Percentiles rank a stretch among this genome's conserved stretches.
These are phyloP conservation scores for Venturia canescens DNA, from an alignment of 1,140 invertebrate species.

Conservation along the genomic window DNA sequence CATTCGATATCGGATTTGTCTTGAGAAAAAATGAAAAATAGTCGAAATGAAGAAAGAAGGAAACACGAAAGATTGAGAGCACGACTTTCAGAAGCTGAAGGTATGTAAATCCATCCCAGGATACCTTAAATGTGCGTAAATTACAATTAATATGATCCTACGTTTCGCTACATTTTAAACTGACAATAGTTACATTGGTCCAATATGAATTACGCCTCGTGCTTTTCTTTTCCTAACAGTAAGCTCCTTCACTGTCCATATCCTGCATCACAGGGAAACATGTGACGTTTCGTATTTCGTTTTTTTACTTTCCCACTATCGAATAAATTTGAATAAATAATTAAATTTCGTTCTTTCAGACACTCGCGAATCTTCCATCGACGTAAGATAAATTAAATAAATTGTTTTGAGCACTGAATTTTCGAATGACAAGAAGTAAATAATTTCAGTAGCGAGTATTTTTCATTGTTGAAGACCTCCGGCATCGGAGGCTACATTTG, in stretches of 20 bases:
- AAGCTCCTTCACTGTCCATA: slow-evolving; percentile 36
- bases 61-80: not conserved
- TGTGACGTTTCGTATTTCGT: not conserved
- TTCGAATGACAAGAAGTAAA: too few species aligned
- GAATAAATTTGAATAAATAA: slow-evolving; percentile 21
- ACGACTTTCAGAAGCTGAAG: slow-evolving; percentile 33
- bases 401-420: too few species aligned
- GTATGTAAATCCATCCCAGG: slow-evolving; percentile 21
- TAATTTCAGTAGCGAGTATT: too few species aligned
- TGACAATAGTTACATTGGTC: slow-evolving; percentile 72
- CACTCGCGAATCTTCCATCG: too few species aligned
- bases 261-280: slow-evolving; percentile 26
- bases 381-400: too few species aligned
- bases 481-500: too few species aligned
- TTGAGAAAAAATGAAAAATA: not conserved
- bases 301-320: not conserved
- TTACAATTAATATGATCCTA: slow-evolving; percentile 47
- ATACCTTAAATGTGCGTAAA: slow-evolving; percentile 45
- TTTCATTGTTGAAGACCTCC: too few species aligned
- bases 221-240: slow-evolving; percentile 28
- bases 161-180: slow-evolving; percentile 59
- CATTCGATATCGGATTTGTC: not conserved
- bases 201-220: slow-evolving; percentile 66
- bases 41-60: not conserved
- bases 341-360: not conserved